Evolutionary conservation across 2,888 invertebrate species (phyloP).

Genomic region (Hofmannophila pseudospretella): DNA sequence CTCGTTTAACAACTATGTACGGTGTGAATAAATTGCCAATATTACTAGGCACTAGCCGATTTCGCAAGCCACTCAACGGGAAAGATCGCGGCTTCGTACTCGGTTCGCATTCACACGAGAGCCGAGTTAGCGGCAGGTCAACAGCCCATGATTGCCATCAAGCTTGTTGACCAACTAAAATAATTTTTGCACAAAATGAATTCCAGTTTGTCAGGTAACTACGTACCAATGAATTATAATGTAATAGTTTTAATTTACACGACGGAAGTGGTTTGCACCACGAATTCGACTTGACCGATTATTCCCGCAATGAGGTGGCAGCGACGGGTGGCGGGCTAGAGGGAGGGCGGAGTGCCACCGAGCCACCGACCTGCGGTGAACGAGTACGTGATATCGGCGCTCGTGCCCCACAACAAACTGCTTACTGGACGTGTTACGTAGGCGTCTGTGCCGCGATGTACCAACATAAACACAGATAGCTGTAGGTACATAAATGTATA

Average conservation of each 20-base stretch:
- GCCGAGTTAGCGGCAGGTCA: slow-evolving; percentile 56
- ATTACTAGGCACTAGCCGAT: slow-evolving; percentile 19
- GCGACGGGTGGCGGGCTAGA: slow-evolving; percentile 52
- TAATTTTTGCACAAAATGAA: slow-evolving; percentile 42
- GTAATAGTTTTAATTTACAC: slow-evolving; percentile 1
- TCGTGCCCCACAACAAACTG: slow-evolving; percentile 76
- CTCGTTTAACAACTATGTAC: slow-evolving; percentile 15
- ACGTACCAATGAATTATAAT: background rate
- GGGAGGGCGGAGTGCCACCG: slow-evolving; percentile 56
- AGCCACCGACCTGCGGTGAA: slow-evolving; percentile 61
- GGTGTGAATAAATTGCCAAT: slow-evolving; percentile 18
- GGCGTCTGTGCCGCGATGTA: slow-evolving; percentile 65
- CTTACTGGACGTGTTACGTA: slow-evolving; percentile 75
- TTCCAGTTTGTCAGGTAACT: slow-evolving; percentile 10
- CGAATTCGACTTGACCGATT: slow-evolving; percentile 63
- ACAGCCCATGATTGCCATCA: slow-evolving; percentile 65
- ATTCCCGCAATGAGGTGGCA: slow-evolving; percentile 69
- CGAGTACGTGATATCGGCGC: slow-evolving; percentile 69
- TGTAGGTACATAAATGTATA: slow-evolving; percentile 25
- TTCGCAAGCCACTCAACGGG: slow-evolving; percentile 35
- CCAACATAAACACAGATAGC: slow-evolving; percentile 52
- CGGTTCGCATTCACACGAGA: slow-evolving; percentile 40
- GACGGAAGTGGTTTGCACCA: slow-evolving; percentile 4
- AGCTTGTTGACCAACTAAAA: slow-evolving; percentile 41
- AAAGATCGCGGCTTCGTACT: slow-evolving; percentile 24